A percentile compares a stretch with the other conserved stretches of the same genome.
Conservation (phyloP, 2,888 invertebrate species). For the Apamea anceps region DNA sequence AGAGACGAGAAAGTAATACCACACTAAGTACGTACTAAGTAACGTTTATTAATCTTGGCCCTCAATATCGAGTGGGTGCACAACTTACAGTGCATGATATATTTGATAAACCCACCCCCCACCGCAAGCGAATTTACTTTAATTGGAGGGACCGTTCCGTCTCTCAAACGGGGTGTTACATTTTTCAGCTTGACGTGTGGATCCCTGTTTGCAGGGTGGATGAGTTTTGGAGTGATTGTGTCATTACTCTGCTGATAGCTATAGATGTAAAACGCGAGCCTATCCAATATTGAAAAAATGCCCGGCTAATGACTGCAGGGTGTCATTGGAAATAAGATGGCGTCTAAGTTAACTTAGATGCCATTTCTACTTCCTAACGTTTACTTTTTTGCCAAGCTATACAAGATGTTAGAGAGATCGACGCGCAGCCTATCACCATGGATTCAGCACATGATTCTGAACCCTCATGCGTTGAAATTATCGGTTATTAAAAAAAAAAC, state of each 20-base stretch:
- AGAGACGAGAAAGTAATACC: background rate
- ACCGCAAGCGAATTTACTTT: conserved; percentile 47
- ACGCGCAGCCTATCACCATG: too few relatives aligned
- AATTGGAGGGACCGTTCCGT: conserved; percentile 47
- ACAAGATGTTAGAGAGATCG: too few relatives aligned
- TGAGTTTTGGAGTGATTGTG: conserved; percentile 7
- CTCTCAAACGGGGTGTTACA: conserved; percentile 25
- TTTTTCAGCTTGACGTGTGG: conserved; percentile 40
- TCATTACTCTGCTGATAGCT: background rate
- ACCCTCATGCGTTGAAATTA: too few relatives aligned
- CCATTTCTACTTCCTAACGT: background rate
- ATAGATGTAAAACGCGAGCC: background rate
- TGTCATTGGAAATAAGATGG: background rate
- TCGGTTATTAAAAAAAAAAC: too few relatives aligned
- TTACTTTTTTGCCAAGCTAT: background rate
- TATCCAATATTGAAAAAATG: background rate
- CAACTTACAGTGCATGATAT: conserved; percentile 40
- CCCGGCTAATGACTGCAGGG: background rate
- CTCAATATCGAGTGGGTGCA: conserved; percentile 10
- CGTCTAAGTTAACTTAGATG: background rate
- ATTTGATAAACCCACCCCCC: conserved; percentile 36
- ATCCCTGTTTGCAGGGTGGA: background rate
- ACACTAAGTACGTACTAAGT: background rate
- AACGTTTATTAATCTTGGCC: background rate
- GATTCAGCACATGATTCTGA: too few relatives aligned